A percentile compares a stretch with the other conserved stretches of the same genome.
Evolutionary conservation across 2,113 vertebrate genomes (phyloP).

Genomic region (Nyctereutes procyonoides): DNA sequence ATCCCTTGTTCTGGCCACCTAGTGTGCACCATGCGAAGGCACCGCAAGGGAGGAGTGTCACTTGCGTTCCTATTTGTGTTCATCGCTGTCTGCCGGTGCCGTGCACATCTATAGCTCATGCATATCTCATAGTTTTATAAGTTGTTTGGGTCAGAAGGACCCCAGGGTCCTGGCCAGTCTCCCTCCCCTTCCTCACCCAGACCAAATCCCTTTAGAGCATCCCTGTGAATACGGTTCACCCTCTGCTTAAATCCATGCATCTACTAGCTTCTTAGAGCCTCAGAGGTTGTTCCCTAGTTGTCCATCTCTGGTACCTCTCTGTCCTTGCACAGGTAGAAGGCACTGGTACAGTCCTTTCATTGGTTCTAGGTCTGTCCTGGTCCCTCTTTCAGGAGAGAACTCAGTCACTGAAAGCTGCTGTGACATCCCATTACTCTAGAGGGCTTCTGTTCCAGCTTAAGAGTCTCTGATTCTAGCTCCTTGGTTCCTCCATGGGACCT

Average conservation of each 20-base stretch:
- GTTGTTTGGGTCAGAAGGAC: background rate
- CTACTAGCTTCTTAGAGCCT: background rate
- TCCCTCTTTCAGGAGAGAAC: background rate
- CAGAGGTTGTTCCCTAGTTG: background rate
- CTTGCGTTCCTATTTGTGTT: too few relatives aligned
- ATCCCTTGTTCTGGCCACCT: background rate
- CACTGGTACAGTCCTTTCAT: background rate
- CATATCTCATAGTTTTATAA: background rate
- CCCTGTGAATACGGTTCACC: background rate
- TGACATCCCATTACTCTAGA: background rate
- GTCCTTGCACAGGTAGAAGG: background rate
- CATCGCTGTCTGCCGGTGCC: background rate
- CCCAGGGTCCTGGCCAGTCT: background rate
- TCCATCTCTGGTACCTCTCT: background rate
- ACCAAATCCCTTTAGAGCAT: background rate
- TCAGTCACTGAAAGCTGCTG: background rate
- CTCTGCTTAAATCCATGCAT: background rate
- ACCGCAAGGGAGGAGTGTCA: background rate
- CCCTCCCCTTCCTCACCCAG: background rate
- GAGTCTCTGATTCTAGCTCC: background rate
- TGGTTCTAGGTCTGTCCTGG: background rate
- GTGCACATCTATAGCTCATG: rapidly evolving
- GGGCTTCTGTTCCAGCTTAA: background rate
- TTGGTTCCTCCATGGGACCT: background rate
- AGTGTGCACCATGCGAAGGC: rapidly evolving